phyloP scores from a whole-genome alignment of 30 jellyfish, hydroid and myxozoan species.

The Sanderia malayensis region DNA sequence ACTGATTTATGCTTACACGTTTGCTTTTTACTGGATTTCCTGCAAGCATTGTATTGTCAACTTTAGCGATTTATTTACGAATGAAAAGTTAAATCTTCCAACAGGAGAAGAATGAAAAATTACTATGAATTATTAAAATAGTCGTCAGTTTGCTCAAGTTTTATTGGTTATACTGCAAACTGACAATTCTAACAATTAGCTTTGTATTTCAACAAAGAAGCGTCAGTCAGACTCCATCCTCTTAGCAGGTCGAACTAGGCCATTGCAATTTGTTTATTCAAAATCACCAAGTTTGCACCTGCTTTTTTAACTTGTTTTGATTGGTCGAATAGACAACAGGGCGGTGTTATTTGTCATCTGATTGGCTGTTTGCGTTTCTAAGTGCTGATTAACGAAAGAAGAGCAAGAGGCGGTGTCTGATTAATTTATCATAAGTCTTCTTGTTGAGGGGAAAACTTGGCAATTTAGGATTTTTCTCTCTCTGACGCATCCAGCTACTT shows the following conservation, averaged over 20 bases:
- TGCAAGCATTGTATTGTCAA: no score
- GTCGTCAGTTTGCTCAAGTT: background rate
- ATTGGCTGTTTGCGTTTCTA: background rate
- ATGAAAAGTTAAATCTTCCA: no score
- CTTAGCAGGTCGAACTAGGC: slow-evolving; percentile 1
- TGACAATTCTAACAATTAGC: background rate
- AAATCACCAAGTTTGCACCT: background rate
- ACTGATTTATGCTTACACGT: no score
- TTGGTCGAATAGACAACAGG: background rate
- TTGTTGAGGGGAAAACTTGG: background rate
- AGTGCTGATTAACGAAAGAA: background rate
- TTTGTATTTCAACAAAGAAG: background rate
- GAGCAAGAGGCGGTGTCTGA: slow-evolving; percentile 2
- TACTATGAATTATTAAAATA: background rate
- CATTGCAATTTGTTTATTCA: background rate
- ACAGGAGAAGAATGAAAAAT: no score
- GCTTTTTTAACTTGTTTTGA: background rate
- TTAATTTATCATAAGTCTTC: background rate
- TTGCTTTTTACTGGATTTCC: no score
- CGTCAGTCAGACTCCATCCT: background rate
- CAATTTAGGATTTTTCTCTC: no score
- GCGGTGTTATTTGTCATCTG: background rate
- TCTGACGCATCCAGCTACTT: background rate
- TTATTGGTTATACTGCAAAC: background rate
- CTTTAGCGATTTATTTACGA: no score